phyloP scores from a whole-genome alignment of 2,797 vertebrate species.

The Parauchenoglanis ngamensis region DNA sequence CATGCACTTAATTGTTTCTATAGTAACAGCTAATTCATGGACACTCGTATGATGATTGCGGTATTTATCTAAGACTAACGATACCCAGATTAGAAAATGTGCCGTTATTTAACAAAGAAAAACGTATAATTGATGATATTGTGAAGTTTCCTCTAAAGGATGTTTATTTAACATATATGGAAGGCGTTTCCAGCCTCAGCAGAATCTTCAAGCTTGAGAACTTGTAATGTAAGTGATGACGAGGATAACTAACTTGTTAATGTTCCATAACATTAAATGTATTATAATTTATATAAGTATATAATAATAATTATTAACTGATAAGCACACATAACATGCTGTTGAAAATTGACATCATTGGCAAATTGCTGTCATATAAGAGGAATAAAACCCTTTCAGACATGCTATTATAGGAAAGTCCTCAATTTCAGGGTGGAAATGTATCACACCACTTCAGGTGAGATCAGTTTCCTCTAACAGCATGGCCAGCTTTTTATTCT shows the following conservation, averaged over 20 bases:
- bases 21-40: not conserved
- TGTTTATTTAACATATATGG: not conserved
- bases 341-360: not conserved
- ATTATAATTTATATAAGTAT: too few relatives aligned
- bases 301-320: not conserved
- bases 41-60: not conserved
- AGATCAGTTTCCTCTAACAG: not conserved
- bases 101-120: not conserved
- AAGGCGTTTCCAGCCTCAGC: not conserved
- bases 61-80: not conserved
- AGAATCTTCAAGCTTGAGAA: not conserved
- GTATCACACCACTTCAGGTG: not conserved
- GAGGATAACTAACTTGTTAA: not conserved
- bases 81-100: not conserved
- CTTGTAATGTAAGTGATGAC: not conserved
- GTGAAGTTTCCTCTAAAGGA: not conserved
- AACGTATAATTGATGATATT: not conserved
- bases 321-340: not conserved
- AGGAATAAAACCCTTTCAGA: not conserved
- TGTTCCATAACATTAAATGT: not conserved
- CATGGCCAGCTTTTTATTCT: not conserved
- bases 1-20: not conserved
- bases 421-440: not conserved
- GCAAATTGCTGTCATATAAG: not conserved
- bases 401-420: not conserved